These are phyloP conservation scores for Neoascia interrupta DNA, from an alignment of 2,888 invertebrate species.

Conservation along the genomic window DNA sequence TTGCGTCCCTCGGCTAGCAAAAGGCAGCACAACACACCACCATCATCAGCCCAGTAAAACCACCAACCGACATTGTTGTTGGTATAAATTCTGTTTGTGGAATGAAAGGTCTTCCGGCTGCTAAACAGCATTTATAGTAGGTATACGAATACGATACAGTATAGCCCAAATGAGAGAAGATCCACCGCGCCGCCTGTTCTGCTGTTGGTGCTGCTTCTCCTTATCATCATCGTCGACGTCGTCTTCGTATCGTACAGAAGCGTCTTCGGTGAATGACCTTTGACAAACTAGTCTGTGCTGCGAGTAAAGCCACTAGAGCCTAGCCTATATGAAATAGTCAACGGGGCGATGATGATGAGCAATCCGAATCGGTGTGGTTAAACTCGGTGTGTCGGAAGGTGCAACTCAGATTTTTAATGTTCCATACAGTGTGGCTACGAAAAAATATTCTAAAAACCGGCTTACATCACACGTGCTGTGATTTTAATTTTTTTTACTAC, in stretches of 20 bases:
- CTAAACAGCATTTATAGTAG: too few species aligned
- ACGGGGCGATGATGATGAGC: conserved; percentile 9
- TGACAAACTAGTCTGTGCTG: conserved; percentile 24
- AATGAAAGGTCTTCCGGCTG: too few species aligned
- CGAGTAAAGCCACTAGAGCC: conserved; percentile 27
- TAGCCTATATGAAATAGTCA: conserved; percentile 29
- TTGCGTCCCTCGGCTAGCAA: not conserved
- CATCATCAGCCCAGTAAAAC: conserved; percentile 14
- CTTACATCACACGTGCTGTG: not conserved
- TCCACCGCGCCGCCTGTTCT: conserved; percentile 14
- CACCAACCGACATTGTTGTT: conserved; percentile 12
- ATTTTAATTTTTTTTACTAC: conserved; percentile 7
- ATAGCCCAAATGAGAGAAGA: conserved; percentile 35
- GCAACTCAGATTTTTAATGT: conserved; percentile 12
- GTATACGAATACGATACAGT: not conserved
- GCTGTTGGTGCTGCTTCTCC: not conserved
- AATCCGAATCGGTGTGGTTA: conserved; percentile 4
- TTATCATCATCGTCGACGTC: conserved; percentile 5
- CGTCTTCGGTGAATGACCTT: conserved; percentile 46
- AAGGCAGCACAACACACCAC: conserved; percentile 25
- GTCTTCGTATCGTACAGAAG: not conserved
- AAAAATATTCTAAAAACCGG: not conserved
- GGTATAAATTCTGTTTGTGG: not conserved
- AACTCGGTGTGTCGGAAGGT: not conserved
- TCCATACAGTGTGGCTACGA: conserved; percentile 34